Percentiles rank a stretch among this genome's conserved stretches.
phyloP scores from a whole-genome alignment of 2,797 vertebrate species.

The Pangasius larnaudii region DNA sequence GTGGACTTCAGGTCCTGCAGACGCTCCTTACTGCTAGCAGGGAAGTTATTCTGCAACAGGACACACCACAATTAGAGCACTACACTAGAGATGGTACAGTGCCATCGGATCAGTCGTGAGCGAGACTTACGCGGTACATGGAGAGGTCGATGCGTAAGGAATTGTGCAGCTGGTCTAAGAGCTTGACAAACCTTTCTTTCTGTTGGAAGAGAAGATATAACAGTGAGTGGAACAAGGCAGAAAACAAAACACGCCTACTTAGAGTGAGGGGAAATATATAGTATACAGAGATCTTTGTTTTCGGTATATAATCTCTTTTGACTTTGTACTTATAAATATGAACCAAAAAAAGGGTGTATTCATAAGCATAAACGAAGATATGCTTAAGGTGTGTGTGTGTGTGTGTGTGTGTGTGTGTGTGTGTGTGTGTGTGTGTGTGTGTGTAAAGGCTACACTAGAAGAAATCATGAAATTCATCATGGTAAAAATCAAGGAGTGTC shows the following conservation, averaged over 20 bases:
- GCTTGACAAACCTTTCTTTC: slow-evolving; percentile 98
- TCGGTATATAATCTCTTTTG: not conserved
- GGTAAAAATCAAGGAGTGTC: too few species aligned
- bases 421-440: too few species aligned
- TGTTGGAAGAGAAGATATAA: slow-evolving; percentile 62
- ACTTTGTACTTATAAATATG: too few species aligned
- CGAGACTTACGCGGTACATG: slow-evolving; percentile 85
- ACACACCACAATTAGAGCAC: not conserved
- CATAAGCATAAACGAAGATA: not conserved
- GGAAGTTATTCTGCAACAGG: slow-evolving; percentile 91
- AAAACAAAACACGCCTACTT: not conserved
- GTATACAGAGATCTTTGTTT: not conserved
- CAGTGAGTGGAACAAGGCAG: not conserved
- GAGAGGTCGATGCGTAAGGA: slow-evolving; percentile 97
- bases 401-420: too few species aligned
- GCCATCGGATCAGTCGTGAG: not conserved
- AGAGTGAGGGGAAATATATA: too few species aligned
- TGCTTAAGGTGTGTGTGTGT: not conserved
- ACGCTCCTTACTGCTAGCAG: slow-evolving; percentile 91
- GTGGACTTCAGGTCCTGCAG: slow-evolving; percentile 97
- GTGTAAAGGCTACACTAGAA: too few species aligned
- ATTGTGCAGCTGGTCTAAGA: slow-evolving; percentile 97
- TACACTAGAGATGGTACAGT: not conserved
- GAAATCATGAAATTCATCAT: too few species aligned
- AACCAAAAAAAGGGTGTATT: not conserved